Evolutionary conservation across 2,113 vertebrate species (phyloP).

Genomic region (Boulengeromyrus knoepffleri): DNA sequence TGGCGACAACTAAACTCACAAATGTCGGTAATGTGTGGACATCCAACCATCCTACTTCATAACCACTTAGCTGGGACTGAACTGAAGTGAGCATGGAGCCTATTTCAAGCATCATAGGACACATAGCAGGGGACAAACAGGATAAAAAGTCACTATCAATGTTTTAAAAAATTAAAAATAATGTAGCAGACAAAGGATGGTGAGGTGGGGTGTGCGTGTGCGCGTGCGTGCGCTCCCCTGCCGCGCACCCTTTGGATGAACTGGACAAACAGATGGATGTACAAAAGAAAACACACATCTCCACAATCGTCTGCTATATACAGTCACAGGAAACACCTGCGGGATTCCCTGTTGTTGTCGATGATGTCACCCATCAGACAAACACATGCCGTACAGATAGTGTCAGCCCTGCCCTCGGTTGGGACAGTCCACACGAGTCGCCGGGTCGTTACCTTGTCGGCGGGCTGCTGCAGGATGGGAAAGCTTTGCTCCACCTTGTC

Average conservation of each 20-base stretch:
- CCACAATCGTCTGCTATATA: background rate
- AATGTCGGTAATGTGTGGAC: background rate
- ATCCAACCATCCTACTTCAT: background rate
- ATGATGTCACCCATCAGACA: background rate
- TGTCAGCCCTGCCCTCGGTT: background rate
- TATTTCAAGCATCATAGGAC: background rate
- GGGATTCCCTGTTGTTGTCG: background rate
- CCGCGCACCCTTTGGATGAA: background rate
- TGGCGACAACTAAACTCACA: background rate
- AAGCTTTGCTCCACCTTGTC: conserved; percentile 79
- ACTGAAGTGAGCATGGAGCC: background rate
- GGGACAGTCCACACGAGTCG: background rate
- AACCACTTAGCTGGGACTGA: background rate
- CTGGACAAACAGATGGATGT: background rate
- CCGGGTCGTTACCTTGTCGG: conserved; percentile 70
- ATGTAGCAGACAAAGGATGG: background rate
- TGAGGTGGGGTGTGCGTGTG: background rate
- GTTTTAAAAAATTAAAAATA: background rate
- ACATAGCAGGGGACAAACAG: background rate
- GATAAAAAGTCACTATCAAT: background rate
- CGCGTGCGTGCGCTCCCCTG: background rate
- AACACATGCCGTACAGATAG: background rate
- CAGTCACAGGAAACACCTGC: background rate
- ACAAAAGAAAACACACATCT: background rate
- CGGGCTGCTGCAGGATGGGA: conserved; percentile 79